Conservation (phyloP, 2,797 vertebrate genomes). For the Cygnus olor region DNA sequence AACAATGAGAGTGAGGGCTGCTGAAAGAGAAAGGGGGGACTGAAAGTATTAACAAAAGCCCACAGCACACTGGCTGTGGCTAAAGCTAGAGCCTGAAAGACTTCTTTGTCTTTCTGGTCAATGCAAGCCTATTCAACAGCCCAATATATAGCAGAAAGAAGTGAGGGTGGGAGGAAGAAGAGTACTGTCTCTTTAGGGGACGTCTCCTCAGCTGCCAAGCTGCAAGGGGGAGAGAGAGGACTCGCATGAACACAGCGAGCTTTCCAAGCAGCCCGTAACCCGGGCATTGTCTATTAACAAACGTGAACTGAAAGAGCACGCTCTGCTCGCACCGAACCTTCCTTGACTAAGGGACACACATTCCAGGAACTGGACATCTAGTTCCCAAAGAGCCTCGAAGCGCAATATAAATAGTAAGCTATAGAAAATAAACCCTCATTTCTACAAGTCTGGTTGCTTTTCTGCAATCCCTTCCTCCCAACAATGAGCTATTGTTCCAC, state of each 20-base stretch:
- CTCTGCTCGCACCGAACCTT: neutral
- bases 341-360: neutral
- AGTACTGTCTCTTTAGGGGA: constrained; percentile 69
- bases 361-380: neutral
- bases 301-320: neutral
- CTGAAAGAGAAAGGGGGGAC: constrained; percentile 42
- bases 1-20: constrained; percentile 61
- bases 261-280: neutral
- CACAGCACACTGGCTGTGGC: constrained; percentile 41
- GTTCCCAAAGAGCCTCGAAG: neutral
- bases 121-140: constrained; percentile 73
- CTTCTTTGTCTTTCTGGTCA: constrained; percentile 77
- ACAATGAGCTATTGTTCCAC: constrained; percentile 51
- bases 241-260: neutral
- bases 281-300: neutral
- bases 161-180: constrained; percentile 61
- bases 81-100: constrained; percentile 68
- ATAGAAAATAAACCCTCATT: constrained; percentile 44
- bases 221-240: neutral
- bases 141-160: constrained; percentile 56
- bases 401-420: constrained; percentile 34
- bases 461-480: constrained; percentile 20
- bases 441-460: neutral
- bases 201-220: constrained; percentile 69
- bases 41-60: constrained; percentile 71